Evolutionary conservation across 2,888 invertebrate genomes (phyloP).

Genomic region (Carterocephalus palaemon): DNA sequence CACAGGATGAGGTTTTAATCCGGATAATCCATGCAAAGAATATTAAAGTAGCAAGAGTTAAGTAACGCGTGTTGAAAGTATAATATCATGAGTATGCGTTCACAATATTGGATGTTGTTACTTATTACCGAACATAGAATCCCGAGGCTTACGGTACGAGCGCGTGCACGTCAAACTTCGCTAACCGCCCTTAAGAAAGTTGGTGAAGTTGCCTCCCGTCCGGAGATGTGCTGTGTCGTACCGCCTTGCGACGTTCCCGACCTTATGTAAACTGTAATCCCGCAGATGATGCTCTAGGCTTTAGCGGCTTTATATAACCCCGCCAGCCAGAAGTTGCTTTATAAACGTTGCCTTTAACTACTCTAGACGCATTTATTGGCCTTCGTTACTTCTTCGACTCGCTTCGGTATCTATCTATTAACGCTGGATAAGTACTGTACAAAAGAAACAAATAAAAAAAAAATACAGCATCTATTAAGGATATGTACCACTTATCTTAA

Average conservation of each 20-base stretch:
- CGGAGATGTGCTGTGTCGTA: slow-evolving; percentile 62
- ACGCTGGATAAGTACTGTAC: too few relatives aligned
- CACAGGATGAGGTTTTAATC: too few relatives aligned
- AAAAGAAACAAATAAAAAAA: too few relatives aligned
- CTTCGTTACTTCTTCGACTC: slow-evolving; percentile 2
- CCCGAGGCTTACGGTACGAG: slow-evolving; percentile 69
- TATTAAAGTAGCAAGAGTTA: neutral
- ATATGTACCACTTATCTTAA: too few relatives aligned
- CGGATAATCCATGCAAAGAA: too few relatives aligned
- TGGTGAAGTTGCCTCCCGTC: slow-evolving; percentile 68
- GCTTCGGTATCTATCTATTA: neutral
- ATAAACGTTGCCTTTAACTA: slow-evolving; percentile 52
- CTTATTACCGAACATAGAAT: slow-evolving; percentile 64
- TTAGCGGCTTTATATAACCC: slow-evolving; percentile 70
- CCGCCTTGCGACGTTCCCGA: slow-evolving; percentile 44
- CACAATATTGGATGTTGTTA: slow-evolving; percentile 57
- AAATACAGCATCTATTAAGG: too few relatives aligned
- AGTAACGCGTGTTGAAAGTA: slow-evolving; percentile 1
- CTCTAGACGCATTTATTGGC: slow-evolving; percentile 24
- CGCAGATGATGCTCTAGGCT: slow-evolving; percentile 72
- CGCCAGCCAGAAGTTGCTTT: slow-evolving; percentile 57
- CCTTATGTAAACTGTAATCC: slow-evolving; percentile 74
- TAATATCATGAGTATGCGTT: slow-evolving; percentile 29
- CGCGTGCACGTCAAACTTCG: slow-evolving; percentile 75
- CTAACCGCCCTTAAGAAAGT: slow-evolving; percentile 76